Conservation (phyloP, 2,888 invertebrate genomes). For the Ischnura elegans region DNA sequence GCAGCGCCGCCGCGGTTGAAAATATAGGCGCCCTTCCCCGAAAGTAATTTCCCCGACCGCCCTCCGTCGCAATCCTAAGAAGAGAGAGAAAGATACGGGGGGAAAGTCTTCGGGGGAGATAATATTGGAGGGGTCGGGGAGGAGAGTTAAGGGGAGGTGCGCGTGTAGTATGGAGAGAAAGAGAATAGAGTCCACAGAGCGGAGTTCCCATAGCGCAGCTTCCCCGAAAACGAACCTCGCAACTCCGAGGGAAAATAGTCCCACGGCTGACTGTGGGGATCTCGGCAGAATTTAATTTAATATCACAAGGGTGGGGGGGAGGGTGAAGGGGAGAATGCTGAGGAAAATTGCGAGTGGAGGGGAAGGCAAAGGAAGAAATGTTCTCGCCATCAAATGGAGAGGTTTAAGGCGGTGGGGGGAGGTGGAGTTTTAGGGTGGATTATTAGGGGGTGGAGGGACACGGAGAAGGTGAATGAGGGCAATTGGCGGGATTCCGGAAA, state of each 20-base stretch:
- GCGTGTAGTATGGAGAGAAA: too few species aligned
- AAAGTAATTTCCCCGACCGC: neutral
- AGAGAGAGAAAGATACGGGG: neutral
- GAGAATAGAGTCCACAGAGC: neutral
- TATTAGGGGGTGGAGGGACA: neutral
- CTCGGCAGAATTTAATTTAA: constrained; percentile 51
- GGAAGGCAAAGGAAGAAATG: neutral
- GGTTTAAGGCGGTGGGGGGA: neutral
- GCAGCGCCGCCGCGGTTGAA: neutral
- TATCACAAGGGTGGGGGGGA: constrained; percentile 20
- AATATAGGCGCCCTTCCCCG: neutral
- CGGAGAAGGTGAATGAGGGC: neutral
- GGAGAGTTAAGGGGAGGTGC: neutral
- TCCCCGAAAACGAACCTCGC: neutral
- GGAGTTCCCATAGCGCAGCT: neutral
- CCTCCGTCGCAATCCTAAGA: neutral
- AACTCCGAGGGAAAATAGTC: neutral
- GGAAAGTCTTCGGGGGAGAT: neutral
- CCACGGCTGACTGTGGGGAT: constrained; percentile 43
- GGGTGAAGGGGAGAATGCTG: neutral
- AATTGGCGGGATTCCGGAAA: neutral
- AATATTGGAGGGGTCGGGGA: neutral
- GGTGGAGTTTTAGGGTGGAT: neutral
- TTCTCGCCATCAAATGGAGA: constrained; percentile 49
- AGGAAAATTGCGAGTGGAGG: neutral